phyloP scores from a whole-genome alignment of 2,797 vertebrate genomes.

The Phrynocephalus vlangalii region DNA sequence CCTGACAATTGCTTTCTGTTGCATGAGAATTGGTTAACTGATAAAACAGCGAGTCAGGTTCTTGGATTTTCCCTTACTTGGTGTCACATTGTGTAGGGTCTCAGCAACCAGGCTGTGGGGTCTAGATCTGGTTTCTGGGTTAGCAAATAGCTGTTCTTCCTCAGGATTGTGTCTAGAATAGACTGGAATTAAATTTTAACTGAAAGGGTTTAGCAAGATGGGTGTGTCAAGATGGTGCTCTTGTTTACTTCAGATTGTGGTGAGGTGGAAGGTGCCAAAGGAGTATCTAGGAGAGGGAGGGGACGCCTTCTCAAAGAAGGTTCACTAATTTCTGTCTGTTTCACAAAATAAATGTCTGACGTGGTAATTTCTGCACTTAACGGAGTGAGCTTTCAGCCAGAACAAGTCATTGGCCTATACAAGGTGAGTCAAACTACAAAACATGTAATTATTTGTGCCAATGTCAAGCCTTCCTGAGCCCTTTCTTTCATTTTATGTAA shows the following conservation, averaged over 20 bases:
- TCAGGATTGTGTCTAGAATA: neutral
- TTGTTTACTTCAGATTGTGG: constrained; percentile 15
- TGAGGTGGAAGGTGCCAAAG: neutral
- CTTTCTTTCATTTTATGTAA: constrained; percentile 38
- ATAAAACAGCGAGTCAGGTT: no score
- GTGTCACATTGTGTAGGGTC: neutral
- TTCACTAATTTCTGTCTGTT: constrained; percentile 16
- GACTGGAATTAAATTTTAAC: neutral
- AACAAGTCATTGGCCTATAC: constrained; percentile 28
- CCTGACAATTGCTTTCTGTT: no score
- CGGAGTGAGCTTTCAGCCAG: constrained; percentile 9
- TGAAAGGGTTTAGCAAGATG: no score
- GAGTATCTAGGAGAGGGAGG: neutral
- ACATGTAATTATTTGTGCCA: constrained; percentile 33
- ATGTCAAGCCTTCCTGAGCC: constrained; percentile 20
- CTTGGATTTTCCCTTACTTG: neutral
- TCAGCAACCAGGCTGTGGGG: neutral
- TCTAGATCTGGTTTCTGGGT: neutral
- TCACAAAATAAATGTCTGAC: neutral
- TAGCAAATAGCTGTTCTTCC: neutral
- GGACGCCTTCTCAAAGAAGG: neutral
- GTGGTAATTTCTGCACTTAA: constrained; percentile 14
- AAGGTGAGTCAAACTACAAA: constrained; percentile 34
- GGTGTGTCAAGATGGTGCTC: neutral
- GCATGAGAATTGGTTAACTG: no score